Evolutionary conservation across 2,113 vertebrate genomes (phyloP).

Genomic region (Scortum barcoo): DNA sequence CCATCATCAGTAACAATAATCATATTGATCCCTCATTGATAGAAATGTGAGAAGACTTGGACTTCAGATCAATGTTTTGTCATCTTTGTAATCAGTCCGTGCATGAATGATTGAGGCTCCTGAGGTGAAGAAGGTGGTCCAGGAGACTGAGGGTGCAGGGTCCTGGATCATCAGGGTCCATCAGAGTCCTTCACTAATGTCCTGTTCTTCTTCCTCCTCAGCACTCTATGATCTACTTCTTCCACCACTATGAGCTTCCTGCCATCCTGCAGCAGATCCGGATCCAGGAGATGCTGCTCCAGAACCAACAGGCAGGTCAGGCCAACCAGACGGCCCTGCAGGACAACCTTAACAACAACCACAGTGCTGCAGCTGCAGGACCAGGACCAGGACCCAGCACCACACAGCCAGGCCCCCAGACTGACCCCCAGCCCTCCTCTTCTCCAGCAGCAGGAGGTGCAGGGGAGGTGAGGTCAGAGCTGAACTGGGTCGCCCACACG

Average conservation of each 20-base stretch:
- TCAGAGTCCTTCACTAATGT: not conserved
- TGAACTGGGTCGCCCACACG: constrained; percentile 93
- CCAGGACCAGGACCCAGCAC: not conserved
- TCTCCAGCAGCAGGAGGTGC: constrained; percentile 1
- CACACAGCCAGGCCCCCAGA: constrained; percentile 26
- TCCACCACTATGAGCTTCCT: constrained; percentile 98
- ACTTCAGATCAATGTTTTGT: no score
- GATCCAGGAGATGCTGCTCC: constrained; percentile 97
- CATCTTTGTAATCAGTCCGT: no score
- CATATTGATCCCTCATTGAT: no score
- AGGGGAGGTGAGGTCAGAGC: constrained; percentile 73
- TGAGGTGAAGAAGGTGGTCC: no score
- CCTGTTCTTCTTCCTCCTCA: constrained; percentile 50
- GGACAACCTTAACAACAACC: constrained; percentile 97
- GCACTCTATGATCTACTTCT: constrained; percentile 99
- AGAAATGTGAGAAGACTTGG: no score
- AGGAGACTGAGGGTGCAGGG: no score
- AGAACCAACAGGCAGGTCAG: constrained; percentile 92
- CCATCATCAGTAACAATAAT: no score
- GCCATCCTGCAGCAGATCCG: constrained; percentile 97
- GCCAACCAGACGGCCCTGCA: constrained; percentile 91
- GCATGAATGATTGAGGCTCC: no score
- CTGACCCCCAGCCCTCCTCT: constrained; percentile 39
- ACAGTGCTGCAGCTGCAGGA: constrained; percentile 4
- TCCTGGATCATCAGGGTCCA: not conserved